phyloP scores from a whole-genome alignment of 2,888 invertebrate species.

The Yponomeuta sedellus region DNA sequence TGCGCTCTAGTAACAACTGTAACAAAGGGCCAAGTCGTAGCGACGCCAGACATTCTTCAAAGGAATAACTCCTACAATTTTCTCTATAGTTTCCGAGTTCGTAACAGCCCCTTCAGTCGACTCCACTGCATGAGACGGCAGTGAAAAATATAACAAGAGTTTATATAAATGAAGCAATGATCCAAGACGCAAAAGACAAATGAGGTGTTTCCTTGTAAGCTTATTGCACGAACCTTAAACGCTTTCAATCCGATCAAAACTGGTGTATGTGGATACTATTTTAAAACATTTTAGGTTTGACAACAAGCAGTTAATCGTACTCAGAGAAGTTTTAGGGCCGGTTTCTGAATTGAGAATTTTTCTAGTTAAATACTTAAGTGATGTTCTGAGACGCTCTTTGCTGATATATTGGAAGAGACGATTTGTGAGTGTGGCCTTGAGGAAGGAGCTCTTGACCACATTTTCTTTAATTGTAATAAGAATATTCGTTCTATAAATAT shows the following conservation, averaged over 20 bases:
- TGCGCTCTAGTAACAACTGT: no score
- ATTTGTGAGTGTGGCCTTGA: no score
- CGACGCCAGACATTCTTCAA: neutral
- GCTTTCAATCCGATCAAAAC: neutral
- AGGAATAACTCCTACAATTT: neutral
- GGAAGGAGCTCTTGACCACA: no score
- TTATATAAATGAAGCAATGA: slow-evolving; percentile 8
- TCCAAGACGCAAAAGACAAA: slow-evolving; percentile 24
- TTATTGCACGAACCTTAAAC: slow-evolving; percentile 20
- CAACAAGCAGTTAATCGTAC: no score
- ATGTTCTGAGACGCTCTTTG: no score
- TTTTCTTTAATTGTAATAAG: no score
- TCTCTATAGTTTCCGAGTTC: neutral
- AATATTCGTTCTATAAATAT: no score
- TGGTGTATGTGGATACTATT: neutral
- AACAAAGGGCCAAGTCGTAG: neutral
- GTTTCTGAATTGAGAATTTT: no score
- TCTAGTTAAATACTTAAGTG: no score
- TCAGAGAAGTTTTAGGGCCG: no score
- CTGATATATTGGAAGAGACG: no score
- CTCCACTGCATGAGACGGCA: neutral
- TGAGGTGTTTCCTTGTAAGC: slow-evolving; percentile 29
- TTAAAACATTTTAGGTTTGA: no score
- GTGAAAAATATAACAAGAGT: slow-evolving; percentile 11
- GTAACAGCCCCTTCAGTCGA: neutral